Evolutionary conservation across 2,797 vertebrate genomes (phyloP), one percentile per base, ranked within the genome.

Genomic region (Scarus forsteni): DNA sequence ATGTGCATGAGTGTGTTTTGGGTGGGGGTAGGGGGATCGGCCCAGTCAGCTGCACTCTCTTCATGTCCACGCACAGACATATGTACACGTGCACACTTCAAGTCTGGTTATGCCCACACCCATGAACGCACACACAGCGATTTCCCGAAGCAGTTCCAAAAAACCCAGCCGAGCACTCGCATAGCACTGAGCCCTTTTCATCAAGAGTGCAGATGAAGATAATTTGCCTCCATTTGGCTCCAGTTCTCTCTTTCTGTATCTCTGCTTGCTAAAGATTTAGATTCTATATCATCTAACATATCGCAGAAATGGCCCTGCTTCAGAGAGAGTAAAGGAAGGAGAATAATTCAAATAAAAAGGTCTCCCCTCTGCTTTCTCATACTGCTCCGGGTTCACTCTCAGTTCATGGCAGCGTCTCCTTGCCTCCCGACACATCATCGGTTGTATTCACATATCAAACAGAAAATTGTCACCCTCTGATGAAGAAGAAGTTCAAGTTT

Each of bases 1-100:
- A 44, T 55, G 49, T 44, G 64, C 36, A 50, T 53, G 66, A 10
- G 59, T 60, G 66, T 58, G 69, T 61, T 60, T 59, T 64, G 57
- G 57, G 71, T 34, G 70, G 77, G 81, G 77, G 84, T 75, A 44
- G 74, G 88, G 87, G 80, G 75, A 66, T 48, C 60, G 80, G 79
- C 85, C 87, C 54, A 77, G 72, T 82, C 73, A 52, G 70, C 65
- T 27, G 1, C 72, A 66, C 70, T 80, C 65, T 73, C 54, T 50
- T 79, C 80, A 70, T 74, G 79, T 77, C 75, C 53, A 52, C 45
- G 42, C 53, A 52, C 55, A 61, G 36, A 60, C 12, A 18, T 18
- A 68, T 15, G n/a, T 4, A 46, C 40, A 51, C 13, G 13, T 43
- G 60, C 48, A 60, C 16, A 5, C 34, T 73, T 65, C 61, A 72